Percentiles rank a stretch among this genome's conserved stretches.
Evolutionary conservation across 1,140 invertebrate species (phyloP).

Genomic region (Sinella curviseta): DNA sequence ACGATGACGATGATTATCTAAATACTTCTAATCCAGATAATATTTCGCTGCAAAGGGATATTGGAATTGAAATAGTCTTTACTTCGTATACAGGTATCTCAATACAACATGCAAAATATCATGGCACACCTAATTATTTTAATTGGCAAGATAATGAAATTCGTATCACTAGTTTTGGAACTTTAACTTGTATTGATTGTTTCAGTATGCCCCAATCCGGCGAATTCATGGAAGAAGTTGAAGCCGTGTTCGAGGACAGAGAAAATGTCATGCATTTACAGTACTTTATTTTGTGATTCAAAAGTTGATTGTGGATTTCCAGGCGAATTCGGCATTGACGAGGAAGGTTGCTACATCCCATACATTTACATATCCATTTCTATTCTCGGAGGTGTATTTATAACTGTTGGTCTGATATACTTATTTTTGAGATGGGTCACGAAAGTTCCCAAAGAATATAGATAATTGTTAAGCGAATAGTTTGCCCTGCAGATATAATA

Average conservation of each 20-base stretch:
- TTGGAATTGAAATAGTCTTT: constrained; percentile 17
- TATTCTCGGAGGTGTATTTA: neutral
- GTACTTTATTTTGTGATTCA: constrained; percentile 11
- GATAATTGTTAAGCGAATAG: neutral
- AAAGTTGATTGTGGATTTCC: constrained; percentile 25
- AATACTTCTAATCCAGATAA: neutral
- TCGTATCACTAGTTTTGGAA: too few relatives aligned
- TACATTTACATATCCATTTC: neutral
- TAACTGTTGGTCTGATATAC: neutral
- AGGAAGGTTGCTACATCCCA: constrained; percentile 17
- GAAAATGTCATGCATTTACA: constrained; percentile 23
- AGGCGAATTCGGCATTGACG: constrained; percentile 14
- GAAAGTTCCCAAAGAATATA: neutral
- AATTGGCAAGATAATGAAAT: too few relatives aligned
- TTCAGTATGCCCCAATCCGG: constrained; percentile 11
- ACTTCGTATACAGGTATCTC: constrained; percentile 1
- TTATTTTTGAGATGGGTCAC: constrained; percentile 14
- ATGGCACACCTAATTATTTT: too few relatives aligned
- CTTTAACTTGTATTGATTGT: neutral
- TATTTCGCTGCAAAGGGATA: too few relatives aligned
- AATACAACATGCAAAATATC: neutral
- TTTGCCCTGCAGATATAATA: too few relatives aligned
- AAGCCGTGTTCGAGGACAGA: neutral
- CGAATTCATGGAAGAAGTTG: constrained; percentile 4
- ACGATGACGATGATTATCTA: neutral